A percentile compares a stretch with the other conserved stretches of the same genome.
These are phyloP conservation scores for Cyprinus carpio DNA, from an alignment of 2,113 vertebrate genomes.

Conservation along the genomic window DNA sequence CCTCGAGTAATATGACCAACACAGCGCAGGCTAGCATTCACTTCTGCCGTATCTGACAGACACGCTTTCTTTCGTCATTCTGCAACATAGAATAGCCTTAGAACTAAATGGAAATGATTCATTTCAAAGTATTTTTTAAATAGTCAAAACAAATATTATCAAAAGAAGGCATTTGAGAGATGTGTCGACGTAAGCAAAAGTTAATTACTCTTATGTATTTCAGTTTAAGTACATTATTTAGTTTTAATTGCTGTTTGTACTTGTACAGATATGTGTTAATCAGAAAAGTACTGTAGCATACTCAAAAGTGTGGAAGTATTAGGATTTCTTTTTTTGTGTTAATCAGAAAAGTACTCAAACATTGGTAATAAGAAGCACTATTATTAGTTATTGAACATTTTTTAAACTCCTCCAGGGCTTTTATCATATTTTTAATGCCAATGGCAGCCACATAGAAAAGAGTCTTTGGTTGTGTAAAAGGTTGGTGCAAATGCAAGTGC, in stretches of 20 bases:
- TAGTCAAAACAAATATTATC: background rate
- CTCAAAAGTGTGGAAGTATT: too few species aligned
- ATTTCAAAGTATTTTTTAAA: background rate
- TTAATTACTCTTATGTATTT: background rate
- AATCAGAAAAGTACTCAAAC: too few species aligned
- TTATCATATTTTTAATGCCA: background rate
- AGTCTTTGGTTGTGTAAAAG: background rate
- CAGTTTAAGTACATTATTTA: background rate
- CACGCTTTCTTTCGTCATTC: background rate
- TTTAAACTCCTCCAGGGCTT: background rate
- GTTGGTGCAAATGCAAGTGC: background rate
- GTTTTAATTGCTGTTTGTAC: background rate
- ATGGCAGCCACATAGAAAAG: background rate
- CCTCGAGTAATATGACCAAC: background rate
- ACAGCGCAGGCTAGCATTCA: background rate
- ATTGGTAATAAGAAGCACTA: too few species aligned
- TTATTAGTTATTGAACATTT: too few species aligned
- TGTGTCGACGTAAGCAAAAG: background rate
- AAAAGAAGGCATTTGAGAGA: background rate
- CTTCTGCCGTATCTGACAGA: background rate
- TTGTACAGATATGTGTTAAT: background rate
- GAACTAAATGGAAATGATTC: background rate
- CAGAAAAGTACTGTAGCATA: too few species aligned
- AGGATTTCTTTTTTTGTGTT: too few species aligned
- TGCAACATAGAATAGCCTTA: background rate